phyloP scores from a whole-genome alignment of 2,113 vertebrate species.

The Cathartes aura region DNA sequence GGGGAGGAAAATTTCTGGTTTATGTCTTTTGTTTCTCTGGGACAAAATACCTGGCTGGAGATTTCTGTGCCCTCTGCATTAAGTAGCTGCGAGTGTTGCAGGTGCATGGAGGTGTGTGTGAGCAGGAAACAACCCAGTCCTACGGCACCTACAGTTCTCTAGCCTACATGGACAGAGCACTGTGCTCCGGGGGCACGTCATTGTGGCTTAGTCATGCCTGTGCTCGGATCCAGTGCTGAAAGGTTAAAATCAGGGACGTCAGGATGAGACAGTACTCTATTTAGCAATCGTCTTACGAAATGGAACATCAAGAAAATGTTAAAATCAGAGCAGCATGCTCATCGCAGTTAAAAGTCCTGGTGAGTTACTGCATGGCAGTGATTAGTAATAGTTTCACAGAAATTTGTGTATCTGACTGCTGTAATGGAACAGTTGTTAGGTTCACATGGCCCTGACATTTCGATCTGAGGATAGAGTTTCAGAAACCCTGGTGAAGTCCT shows the following conservation, averaged over 20 bases:
- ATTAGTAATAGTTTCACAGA: conserved; percentile 2
- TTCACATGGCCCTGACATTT: conserved; percentile 43
- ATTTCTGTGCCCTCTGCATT: background rate
- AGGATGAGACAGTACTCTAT: background rate
- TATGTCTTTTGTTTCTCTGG: background rate
- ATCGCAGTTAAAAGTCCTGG: background rate
- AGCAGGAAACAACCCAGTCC: background rate
- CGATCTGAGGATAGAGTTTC: background rate
- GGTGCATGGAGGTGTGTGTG: background rate
- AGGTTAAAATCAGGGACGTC: background rate
- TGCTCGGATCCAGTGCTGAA: background rate
- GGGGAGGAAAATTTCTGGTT: background rate
- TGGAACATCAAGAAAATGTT: background rate
- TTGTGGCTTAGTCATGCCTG: background rate
- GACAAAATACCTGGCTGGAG: background rate
- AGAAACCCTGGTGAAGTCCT: conserved; percentile 8
- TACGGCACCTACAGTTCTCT: background rate
- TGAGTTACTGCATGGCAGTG: background rate
- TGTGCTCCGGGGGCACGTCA: background rate
- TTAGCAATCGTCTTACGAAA: background rate
- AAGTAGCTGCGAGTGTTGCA: background rate
- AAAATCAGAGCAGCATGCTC: background rate
- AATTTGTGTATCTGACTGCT: background rate
- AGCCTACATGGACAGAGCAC: background rate
- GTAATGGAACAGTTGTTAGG: background rate